phyloP scores from a whole-genome alignment of 2,888 invertebrate genomes.

The Cheilosia impressa region DNA sequence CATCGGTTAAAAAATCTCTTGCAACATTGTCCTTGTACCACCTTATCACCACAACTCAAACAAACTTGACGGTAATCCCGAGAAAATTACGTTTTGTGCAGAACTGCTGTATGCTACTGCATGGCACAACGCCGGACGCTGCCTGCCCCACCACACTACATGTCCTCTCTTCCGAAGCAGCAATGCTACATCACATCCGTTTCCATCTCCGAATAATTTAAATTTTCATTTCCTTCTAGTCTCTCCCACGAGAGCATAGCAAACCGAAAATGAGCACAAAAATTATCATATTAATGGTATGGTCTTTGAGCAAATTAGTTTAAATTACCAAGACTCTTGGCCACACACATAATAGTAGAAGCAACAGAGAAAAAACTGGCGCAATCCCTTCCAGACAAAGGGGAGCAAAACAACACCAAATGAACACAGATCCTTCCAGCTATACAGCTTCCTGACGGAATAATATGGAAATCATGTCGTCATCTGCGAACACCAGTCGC shows the following conservation, averaged over 20 bases:
- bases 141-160: slow-evolving; percentile 26
- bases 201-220: slow-evolving; percentile 68
- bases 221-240: slow-evolving; percentile 61
- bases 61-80: slow-evolving; percentile 51
- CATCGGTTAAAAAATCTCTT: neutral
- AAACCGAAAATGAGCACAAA: slow-evolving; percentile 52
- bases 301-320: slow-evolving; percentile 72
- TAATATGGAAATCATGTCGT: slow-evolving; percentile 69
- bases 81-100: slow-evolving; percentile 63
- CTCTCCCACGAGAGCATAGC: slow-evolving; percentile 1
- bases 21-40: slow-evolving; percentile 13
- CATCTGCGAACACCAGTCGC: slow-evolving; percentile 29
- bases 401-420: slow-evolving; percentile 20
- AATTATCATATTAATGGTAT: slow-evolving; percentile 72
- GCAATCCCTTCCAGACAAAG: slow-evolving; percentile 37
- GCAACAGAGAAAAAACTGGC: slow-evolving; percentile 11
- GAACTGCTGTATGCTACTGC: neutral
- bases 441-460: slow-evolving; percentile 41
- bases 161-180: slow-evolving; percentile 18
- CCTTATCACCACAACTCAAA: slow-evolving; percentile 43
- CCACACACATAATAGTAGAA: slow-evolving; percentile 31
- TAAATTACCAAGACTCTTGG: slow-evolving; percentile 63
- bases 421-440: slow-evolving; percentile 34
- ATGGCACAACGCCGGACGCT: slow-evolving; percentile 14
- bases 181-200: slow-evolving; percentile 56